These are phyloP conservation scores for Clarias fuscus DNA, from an alignment of 2,797 vertebrate species.

Conservation along the genomic window DNA sequence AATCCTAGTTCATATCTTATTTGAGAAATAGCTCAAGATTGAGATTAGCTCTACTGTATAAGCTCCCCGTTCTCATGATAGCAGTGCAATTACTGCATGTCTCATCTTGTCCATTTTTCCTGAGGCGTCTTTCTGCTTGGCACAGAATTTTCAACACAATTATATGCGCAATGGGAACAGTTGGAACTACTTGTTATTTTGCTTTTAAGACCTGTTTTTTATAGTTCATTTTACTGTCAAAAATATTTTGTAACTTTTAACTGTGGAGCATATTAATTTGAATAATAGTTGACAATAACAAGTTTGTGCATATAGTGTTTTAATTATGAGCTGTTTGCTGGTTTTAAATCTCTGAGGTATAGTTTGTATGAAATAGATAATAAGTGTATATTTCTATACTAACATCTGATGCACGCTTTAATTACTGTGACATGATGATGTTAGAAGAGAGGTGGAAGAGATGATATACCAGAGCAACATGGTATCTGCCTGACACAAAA, in stretches of 20 bases:
- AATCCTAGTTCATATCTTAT: not conserved
- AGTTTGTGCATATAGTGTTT: not conserved
- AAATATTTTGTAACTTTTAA: not conserved
- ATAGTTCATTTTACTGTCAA: conserved; percentile 9
- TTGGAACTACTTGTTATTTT: not conserved
- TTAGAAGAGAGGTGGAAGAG: not conserved
- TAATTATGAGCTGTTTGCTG: not conserved
- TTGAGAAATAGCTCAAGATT: not conserved
- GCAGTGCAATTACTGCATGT: not conserved
- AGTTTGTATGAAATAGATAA: not conserved
- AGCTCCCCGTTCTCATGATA: conserved; percentile 5
- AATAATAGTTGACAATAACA: not conserved
- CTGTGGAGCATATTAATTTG: not conserved
- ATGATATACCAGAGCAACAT: not conserved
- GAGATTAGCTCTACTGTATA: not conserved
- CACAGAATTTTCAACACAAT: not conserved
- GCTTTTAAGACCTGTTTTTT: not conserved
- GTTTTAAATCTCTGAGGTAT: not conserved
- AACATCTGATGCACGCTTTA: not conserved
- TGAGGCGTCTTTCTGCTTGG: not conserved
- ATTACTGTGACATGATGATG: not conserved
- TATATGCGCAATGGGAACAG: not conserved
- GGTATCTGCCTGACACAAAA: not conserved
- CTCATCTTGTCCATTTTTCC: conserved; percentile 1
- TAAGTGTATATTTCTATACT: not conserved